Evolutionary conservation across 2,797 vertebrate genomes (phyloP).

Genomic region (Microchirus variegatus): DNA sequence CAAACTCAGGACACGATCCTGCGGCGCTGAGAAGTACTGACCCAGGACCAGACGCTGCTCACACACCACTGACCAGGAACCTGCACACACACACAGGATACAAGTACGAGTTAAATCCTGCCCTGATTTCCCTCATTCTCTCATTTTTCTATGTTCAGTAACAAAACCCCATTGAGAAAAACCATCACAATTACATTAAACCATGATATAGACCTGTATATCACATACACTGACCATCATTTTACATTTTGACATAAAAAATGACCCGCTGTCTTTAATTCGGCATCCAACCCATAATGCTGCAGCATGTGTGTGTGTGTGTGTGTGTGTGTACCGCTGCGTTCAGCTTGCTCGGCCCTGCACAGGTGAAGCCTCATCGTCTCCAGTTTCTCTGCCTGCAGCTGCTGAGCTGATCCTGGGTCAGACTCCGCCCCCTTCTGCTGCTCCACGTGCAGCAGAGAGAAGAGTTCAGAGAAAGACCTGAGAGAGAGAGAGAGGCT

Average conservation of each 20-base stretch:
- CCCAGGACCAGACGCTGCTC: slow-evolving; percentile 62
- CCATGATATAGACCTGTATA: too few relatives aligned
- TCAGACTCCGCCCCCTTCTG: slow-evolving; percentile 71
- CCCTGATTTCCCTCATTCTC: too few relatives aligned
- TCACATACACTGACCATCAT: too few relatives aligned
- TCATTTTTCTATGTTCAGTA: background rate
- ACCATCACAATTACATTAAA: too few relatives aligned
- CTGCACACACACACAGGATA: slow-evolving; percentile 32
- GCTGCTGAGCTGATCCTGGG: slow-evolving; percentile 56
- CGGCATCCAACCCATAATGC: too few relatives aligned
- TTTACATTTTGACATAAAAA: too few relatives aligned
- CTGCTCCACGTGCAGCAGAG: slow-evolving; percentile 78
- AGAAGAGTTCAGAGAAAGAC: slow-evolving; percentile 78
- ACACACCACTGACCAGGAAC: slow-evolving; percentile 47
- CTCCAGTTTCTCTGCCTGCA: slow-evolving; percentile 84
- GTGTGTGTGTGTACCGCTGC: slow-evolving; percentile 74
- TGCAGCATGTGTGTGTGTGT: background rate
- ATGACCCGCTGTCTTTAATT: too few relatives aligned
- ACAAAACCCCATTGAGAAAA: background rate
- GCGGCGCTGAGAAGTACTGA: slow-evolving; percentile 51
- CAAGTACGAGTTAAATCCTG: too few relatives aligned
- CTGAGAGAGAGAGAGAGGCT: slow-evolving; percentile 21
- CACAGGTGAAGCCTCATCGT: slow-evolving; percentile 84
- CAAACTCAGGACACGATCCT: slow-evolving; percentile 66
- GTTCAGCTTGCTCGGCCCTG: slow-evolving; percentile 83